phyloP scores from a whole-genome alignment of 2,888 invertebrate species.

The Cistogaster globosa region DNA sequence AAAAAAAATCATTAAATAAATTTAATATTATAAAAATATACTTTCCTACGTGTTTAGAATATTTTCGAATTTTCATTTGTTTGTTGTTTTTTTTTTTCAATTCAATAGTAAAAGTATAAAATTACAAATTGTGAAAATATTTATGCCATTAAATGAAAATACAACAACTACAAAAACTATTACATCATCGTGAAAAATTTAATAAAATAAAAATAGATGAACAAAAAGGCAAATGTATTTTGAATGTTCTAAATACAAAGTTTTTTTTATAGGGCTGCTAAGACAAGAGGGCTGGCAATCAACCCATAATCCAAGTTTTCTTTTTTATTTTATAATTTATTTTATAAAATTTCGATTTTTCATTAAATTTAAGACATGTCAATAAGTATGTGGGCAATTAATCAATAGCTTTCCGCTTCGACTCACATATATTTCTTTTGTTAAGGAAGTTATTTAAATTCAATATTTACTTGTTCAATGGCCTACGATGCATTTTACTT shows the following conservation, averaged over 20 bases:
- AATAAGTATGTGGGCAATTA: conserved; percentile 36
- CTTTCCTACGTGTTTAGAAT: conserved; percentile 64
- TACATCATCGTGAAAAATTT: conserved; percentile 66
- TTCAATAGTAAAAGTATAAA: conserved; percentile 48
- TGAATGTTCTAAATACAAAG: not conserved
- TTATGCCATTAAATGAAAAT: conserved; percentile 60
- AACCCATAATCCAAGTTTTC: not conserved
- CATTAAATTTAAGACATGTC: not conserved
- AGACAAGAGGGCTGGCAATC: not conserved
- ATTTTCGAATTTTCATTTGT: conserved; percentile 10
- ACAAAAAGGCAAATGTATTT: not conserved
- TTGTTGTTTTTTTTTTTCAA: not conserved
- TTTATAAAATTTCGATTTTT: conserved; percentile 19
- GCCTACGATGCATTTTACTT: conserved; percentile 43
- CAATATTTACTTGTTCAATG: conserved; percentile 40
- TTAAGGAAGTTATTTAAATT: conserved; percentile 58
- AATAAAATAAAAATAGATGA: conserved; percentile 22
- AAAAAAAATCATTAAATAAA: conserved; percentile 11
- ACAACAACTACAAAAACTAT: conserved; percentile 30
- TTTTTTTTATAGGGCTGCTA: no score
- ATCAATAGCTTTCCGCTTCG: conserved; percentile 38
- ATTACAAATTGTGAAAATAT: conserved; percentile 59
- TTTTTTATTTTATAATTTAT: conserved; percentile 6
- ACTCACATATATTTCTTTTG: not conserved
- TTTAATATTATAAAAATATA: conserved; percentile 35